Evolutionary conservation across 2,888 invertebrate species (phyloP), one percentile per base, ranked within the genome.

Genomic region (Apamea crenata): DNA sequence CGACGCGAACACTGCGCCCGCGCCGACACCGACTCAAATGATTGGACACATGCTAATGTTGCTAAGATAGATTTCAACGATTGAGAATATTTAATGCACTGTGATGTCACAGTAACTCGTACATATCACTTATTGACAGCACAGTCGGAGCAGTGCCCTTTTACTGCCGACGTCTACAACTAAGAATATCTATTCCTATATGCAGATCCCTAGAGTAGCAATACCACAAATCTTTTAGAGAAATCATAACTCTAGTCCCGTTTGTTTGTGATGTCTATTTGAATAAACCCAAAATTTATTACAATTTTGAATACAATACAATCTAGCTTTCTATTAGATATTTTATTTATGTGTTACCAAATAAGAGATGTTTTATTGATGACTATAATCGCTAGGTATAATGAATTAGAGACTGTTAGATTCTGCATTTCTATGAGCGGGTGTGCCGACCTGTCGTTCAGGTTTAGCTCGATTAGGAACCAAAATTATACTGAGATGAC

Each of bases 401-500:
- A 81, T 79, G 72, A 81, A 83, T 74, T 61, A 77, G 70, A 81
- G 70, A 81, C 32, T 72, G 74, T 75, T 83, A 70, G 70, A 80
- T 77, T 80, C 73, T 82, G 78, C 69, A 81, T 81, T 86, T 87
- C 78, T 82, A 86, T 82, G 76, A 82, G 78, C 86, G 85, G 86
- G 90, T 83, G 89, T 86, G 91, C 77, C 83, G 77, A 89, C 91
- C 83, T 77, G 91, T 90, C 85, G 83, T 75, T 88, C 91, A 86
- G 83, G 91, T 91, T 90, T 90, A 85, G 78, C 85, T 88, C 79
- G 78, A 89, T 89, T 90, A 86, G 80, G 85, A 80, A 84, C 87
- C 84, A 81, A 92, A 90, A 91, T 92, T 92, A 92, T 92, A 85
- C 91, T 66, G 84, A 80, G 89, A 91, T 91, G 92, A 92, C 92